Evolutionary conservation across 2,888 invertebrate species (phyloP).

Genomic region (Meandrusa payeni): DNA sequence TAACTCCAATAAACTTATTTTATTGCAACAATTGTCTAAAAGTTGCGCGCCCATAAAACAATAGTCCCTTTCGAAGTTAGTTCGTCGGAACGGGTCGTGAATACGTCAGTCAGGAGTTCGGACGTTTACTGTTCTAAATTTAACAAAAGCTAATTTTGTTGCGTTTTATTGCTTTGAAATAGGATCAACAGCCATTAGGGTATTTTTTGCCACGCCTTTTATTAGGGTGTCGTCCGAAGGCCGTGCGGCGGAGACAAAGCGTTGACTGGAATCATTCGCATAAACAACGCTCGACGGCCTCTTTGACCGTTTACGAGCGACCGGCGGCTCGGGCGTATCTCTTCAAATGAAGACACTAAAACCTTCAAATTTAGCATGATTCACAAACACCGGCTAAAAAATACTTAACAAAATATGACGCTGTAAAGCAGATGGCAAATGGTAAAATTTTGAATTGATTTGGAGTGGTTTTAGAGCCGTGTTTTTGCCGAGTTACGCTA

Average conservation of each 20-base stretch:
- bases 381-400: slow-evolving; percentile 1
- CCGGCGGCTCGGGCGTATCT: slow-evolving; percentile 25
- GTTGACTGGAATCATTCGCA: slow-evolving; percentile 67
- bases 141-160: slow-evolving; percentile 79
- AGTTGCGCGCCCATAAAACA: slow-evolving; percentile 61
- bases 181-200: slow-evolving; percentile 74
- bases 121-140: slow-evolving; percentile 62
- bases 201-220: slow-evolving; percentile 77
- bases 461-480: too few relatives aligned
- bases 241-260: slow-evolving; percentile 74
- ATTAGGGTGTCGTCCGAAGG: slow-evolving; percentile 78
- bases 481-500: too few relatives aligned
- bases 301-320: slow-evolving; percentile 64
- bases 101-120: slow-evolving; percentile 45
- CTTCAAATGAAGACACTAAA: slow-evolving; percentile 25
- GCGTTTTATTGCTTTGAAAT: slow-evolving; percentile 77
- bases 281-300: slow-evolving; percentile 75
- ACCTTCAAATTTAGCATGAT: slow-evolving; percentile 18
- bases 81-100: slow-evolving; percentile 44
- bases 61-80: slow-evolving; percentile 46
- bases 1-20: slow-evolving; percentile 37
- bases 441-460: too few relatives aligned
- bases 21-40: slow-evolving; percentile 44
- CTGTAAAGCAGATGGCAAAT: slow-evolving; percentile 2
- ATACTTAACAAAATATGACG: slow-evolving; percentile 8